Base-by-base conservation (phyloP, 92 coral and sea anemone species). In the Chrysogorgia sp. region DNA sequence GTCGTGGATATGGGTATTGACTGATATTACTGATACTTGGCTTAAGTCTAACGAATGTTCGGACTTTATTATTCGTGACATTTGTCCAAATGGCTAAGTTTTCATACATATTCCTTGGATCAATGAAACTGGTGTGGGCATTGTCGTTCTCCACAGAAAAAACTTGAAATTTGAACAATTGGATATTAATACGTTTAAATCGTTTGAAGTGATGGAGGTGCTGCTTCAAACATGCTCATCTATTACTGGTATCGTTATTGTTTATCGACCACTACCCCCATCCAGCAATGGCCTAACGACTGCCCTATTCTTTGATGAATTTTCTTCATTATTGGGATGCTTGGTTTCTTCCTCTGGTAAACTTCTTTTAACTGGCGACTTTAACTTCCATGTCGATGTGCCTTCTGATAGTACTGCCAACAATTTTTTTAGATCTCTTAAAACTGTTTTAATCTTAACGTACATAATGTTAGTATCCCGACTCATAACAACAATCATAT, bases 401-500 rank as follows among this genome's bases (percentile, higher is more conserved):
- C 19, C 45, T 13, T 1, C 23, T 31, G 87, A 83, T 83, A 3
- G 70, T 22, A 32, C 50, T 30, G 87, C 87, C 25, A 26, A 14
- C 1, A 48, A 79, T 41, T 87, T 79, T 49, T n/a, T 74, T 30
- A 37, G 61, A 12, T 32, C 83, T 40, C 75, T 88, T 7, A n/a
- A n/a, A 81, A 84, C 25, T 40, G 81, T 2, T 83, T 88, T 50
- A 63, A 80, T 50, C 75, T 88, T 15, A 58, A 48, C n/a, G 82
- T 81, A 33, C 86, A 86, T 48, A 35, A n/a, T n/a, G n/a, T 86
- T 4, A 52, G 40, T 52, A 74, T 22, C 21, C 83, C 90, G n/a
- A 87, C 91, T 34, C 71, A 63, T 13, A 63, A 63, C n/a, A 35
- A 35, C 21, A 35, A 34, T 2, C 12, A 63, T 21, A 63, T 50